These are phyloP conservation scores for Ochropleura leucogaster DNA, from an alignment of 2,888 invertebrate genomes.

Conservation along the genomic window DNA sequence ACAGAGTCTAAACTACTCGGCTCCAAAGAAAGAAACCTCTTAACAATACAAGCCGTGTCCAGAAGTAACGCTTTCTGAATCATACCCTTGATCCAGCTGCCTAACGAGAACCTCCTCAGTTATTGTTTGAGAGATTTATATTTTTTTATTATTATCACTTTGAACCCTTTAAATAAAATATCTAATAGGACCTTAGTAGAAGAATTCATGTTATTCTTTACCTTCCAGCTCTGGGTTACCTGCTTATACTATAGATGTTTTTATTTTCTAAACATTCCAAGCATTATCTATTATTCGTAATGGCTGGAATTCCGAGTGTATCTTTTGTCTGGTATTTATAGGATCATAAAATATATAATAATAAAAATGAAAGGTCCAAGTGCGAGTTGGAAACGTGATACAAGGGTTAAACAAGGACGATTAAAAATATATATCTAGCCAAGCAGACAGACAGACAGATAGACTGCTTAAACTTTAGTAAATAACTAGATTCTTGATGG, in stretches of 20 bases:
- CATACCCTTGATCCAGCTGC: too few relatives aligned
- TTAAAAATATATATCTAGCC: not conserved
- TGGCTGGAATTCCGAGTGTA: conserved; percentile 4
- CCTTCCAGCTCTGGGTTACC: not conserved
- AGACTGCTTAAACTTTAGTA: too few relatives aligned
- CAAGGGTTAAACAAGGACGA: not conserved
- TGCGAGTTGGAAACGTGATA: not conserved
- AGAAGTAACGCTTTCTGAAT: too few relatives aligned
- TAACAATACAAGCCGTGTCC: too few relatives aligned
- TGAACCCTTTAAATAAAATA: not conserved
- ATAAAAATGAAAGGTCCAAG: not conserved
- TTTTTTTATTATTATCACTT: too few relatives aligned
- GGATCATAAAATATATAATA: not conserved
- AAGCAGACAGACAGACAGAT: not conserved
- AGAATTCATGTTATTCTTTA: not conserved
- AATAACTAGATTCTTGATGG: not conserved
- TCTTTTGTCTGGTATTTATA: conserved; percentile 10
- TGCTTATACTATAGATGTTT: not conserved
- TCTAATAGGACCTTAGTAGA: not conserved
- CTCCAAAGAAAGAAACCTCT: too few relatives aligned
- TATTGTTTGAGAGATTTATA: too few relatives aligned
- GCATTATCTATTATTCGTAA: conserved; percentile 9
- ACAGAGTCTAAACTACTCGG: too few relatives aligned
- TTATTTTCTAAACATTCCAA: not conserved
- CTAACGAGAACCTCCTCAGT: too few relatives aligned